phyloP scores from a whole-genome alignment of 2,113 vertebrate genomes.

The Poeciliopsis prolifica region DNA sequence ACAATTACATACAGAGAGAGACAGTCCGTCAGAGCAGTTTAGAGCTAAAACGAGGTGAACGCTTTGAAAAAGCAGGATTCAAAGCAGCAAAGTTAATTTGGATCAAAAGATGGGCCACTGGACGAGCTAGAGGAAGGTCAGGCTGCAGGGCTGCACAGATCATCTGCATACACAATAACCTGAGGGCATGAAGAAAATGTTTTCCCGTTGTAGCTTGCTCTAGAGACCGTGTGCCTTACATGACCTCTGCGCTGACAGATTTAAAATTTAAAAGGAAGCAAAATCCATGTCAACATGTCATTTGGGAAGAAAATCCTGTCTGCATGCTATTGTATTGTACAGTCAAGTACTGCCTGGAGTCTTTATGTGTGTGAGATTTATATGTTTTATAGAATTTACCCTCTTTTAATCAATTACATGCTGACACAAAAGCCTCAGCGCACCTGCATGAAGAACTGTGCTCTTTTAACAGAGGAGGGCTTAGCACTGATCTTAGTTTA shows the following conservation, averaged over 20 bases:
- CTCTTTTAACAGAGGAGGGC: neutral
- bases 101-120: conserved; percentile 44
- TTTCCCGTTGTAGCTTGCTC: conserved; percentile 2
- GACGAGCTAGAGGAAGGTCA: conserved; percentile 49
- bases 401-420: neutral
- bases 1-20: conserved; percentile 68
- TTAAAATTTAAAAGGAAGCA: conserved; percentile 18
- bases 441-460: neutral
- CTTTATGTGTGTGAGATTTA: neutral
- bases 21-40: conserved; percentile 69
- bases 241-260: neutral
- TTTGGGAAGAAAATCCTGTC: neutral
- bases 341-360: too few relatives aligned
- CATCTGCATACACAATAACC: conserved; percentile 18
- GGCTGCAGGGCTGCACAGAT: conserved; percentile 18
- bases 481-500: conserved; percentile 1
- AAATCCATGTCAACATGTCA: neutral
- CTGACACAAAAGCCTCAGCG: neutral
- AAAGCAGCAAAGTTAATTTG: conserved; percentile 56
- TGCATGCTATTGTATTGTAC: neutral
- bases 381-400: neutral
- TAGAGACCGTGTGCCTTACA: conserved; percentile 13
- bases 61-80: conserved; percentile 22
- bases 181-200: conserved; percentile 6
- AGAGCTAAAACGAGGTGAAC: conserved; percentile 27